A percentile compares a stretch with the other conserved stretches of the same genome.
phyloP scores from a whole-genome alignment of 2,113 vertebrate species.

The Falco punctatus region DNA sequence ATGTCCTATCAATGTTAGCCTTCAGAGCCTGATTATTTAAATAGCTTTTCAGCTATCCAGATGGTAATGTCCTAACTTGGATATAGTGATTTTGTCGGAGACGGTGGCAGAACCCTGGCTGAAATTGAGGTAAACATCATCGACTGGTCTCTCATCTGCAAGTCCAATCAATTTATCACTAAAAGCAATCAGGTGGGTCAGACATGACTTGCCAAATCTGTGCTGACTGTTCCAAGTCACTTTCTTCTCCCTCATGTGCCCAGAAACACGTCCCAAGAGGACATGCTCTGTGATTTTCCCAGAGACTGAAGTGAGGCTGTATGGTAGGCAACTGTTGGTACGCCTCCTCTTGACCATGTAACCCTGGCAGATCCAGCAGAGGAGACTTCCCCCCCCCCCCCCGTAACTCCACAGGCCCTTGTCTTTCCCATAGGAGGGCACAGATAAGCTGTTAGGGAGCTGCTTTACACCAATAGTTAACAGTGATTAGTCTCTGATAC shows the following conservation, averaged over 20 bases:
- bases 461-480: fast-evolving
- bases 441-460: background rate
- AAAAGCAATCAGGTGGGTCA: background rate
- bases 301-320: background rate
- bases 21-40: background rate
- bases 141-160: background rate
- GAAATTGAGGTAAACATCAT: background rate
- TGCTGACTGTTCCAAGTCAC: background rate
- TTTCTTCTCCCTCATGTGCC: background rate
- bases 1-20: background rate
- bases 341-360: background rate
- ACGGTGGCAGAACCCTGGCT: background rate
- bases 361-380: no score
- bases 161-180: background rate
- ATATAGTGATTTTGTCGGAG: background rate
- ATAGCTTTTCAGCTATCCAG: background rate
- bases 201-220: background rate
- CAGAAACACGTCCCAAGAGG: background rate
- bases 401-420: no score
- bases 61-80: no score
- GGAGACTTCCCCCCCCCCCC: no score
- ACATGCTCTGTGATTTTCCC: no score
- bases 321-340: no score
- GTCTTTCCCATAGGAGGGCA: no score
- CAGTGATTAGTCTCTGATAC: background rate